A percentile compares a stretch with the other conserved stretches of the same genome.
phyloP scores from a whole-genome alignment of 2,797 vertebrate species.

The Bryconaethiops microstoma region DNA sequence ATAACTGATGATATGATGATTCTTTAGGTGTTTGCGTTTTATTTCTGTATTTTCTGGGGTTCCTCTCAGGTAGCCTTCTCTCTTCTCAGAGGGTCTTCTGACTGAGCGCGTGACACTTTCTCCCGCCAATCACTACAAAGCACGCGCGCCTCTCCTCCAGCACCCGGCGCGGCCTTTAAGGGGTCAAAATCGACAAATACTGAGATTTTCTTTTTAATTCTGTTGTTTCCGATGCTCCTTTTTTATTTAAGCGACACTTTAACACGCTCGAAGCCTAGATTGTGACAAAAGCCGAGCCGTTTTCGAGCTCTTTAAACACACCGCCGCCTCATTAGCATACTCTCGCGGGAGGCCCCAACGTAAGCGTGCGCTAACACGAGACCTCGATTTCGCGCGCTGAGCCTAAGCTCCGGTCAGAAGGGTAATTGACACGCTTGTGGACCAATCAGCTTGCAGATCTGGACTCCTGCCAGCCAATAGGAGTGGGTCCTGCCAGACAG shows the following conservation, averaged over 20 bases:
- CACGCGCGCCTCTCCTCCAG: background rate
- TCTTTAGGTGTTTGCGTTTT: background rate
- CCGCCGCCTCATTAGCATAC: slow-evolving; percentile 45
- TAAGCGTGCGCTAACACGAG: slow-evolving; percentile 74
- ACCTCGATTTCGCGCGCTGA: slow-evolving; percentile 83
- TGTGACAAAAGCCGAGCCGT: background rate
- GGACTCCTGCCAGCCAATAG: slow-evolving; percentile 60
- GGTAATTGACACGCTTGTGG: slow-evolving; percentile 53
- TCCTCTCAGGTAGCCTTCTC: background rate
- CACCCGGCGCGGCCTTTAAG: no score
- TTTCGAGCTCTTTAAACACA: background rate
- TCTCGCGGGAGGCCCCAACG: slow-evolving; percentile 72
- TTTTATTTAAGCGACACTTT: no score
- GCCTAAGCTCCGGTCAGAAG: slow-evolving; percentile 71
- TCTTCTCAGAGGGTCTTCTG: background rate
- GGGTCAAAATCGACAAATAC: no score
- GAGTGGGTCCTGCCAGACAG: background rate
- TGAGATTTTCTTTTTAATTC: no score
- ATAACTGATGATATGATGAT: no score
- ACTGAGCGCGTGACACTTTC: background rate
- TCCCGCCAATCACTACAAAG: slow-evolving; percentile 55
- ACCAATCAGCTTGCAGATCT: slow-evolving; percentile 57
- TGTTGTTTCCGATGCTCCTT: no score
- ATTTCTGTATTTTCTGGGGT: background rate
- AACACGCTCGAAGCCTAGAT: no score